Percentiles rank a stretch among this genome's conserved stretches.
These are phyloP conservation scores for Diachrysia chrysitis DNA, from an alignment of 2,888 invertebrate species.

Conservation along the genomic window DNA sequence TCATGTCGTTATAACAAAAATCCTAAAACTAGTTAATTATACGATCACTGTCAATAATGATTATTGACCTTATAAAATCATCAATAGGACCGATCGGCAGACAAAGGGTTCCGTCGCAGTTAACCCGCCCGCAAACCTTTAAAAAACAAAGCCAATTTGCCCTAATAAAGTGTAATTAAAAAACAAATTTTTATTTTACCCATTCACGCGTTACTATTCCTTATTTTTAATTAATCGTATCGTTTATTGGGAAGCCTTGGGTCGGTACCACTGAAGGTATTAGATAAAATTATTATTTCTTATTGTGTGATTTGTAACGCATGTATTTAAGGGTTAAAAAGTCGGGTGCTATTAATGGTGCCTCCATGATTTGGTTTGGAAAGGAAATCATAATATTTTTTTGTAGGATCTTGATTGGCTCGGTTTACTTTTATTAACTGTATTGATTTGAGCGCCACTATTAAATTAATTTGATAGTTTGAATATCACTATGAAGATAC, in stretches of 20 bases:
- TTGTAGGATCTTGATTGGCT: constrained; percentile 62
- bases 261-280: constrained; percentile 76
- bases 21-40: constrained; percentile 85
- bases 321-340: constrained; percentile 70
- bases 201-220: constrained; percentile 79
- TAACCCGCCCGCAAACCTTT: constrained; percentile 65
- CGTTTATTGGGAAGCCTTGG: constrained; percentile 70
- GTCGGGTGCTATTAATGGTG: constrained; percentile 77
- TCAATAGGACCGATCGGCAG: constrained; percentile 82
- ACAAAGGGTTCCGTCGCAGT: constrained; percentile 80
- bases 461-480: constrained; percentile 53
- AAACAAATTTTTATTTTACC: constrained; percentile 84
- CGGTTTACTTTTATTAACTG: constrained; percentile 64
- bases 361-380: constrained; percentile 66
- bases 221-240: constrained; percentile 84
- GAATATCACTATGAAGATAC: constrained; percentile 37
- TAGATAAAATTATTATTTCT: constrained; percentile 71
- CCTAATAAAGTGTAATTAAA: constrained; percentile 87
- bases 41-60: constrained; percentile 85
- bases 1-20: constrained; percentile 51
- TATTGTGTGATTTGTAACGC: constrained; percentile 81
- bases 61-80: constrained; percentile 88
- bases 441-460: constrained; percentile 70
- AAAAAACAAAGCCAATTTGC: constrained; percentile 86
- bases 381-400: constrained; percentile 59